Base-by-base conservation (phyloP, 2,113 vertebrate species). In the Spheniscus mendiculus region DNA sequence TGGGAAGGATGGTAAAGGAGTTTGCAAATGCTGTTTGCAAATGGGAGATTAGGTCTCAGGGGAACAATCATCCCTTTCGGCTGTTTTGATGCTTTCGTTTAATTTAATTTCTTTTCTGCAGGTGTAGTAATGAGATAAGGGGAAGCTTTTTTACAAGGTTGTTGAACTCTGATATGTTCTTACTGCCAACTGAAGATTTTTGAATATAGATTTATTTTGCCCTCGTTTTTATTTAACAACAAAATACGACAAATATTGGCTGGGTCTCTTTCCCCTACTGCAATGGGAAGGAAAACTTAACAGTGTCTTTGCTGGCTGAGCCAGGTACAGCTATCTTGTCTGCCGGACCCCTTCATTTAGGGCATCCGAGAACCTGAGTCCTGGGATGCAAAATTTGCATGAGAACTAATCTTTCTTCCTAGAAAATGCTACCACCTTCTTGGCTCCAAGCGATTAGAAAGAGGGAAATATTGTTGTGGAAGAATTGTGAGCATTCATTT, bases 91-190 rank as follows among this genome's bases (percentile, higher is more conserved):
- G 94, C 95, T 91, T 93, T 74, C 90, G n/a, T 67, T 84, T 91
- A 91, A 93, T 98, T 98, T 96, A 98, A 97, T 97, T 94, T 98
- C 77, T 91, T 94, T 79, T 97, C 93, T 95, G 96, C 97, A 97
- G 97, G 95, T 98, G 90, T 98, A 93, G 87, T 96, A 96, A 97
- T 80, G 89, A 98, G 97, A 98, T 98, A 98, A 98, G 95, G 74
- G 87, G 84, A 83, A 93, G 97, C 95, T 95, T 97, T 95, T 97
- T 97, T 92, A 95, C 91, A 78, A 96, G 95, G 96, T 97, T 95
- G 83, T 97, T 98, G 96, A 96, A 95, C 93, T 96, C 93, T 91
- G 84, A 90, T 95, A 72, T 3, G 38, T 83, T 96, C 88, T 92
- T 96, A 58, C 63, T 96, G 78, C 96, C 94, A 97, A 23, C 67